phyloP scores from a whole-genome alignment of 2,888 invertebrate species.

The Cenopis cana region DNA sequence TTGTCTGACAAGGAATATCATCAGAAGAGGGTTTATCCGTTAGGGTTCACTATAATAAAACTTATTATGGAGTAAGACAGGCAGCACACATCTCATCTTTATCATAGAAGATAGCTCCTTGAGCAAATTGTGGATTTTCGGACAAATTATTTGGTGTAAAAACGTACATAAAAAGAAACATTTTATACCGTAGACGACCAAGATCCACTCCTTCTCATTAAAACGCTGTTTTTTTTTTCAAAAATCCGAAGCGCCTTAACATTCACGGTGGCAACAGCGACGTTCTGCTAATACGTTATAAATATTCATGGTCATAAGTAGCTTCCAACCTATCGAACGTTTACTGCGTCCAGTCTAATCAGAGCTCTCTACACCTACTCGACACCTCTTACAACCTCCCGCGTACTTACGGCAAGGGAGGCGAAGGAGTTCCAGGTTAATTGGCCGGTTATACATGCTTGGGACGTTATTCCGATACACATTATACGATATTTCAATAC shows the following conservation, averaged over 20 bases:
- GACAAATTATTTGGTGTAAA: no score
- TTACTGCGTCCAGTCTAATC: conserved; percentile 56
- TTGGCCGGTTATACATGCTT: conserved; percentile 62
- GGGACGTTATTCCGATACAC: conserved; percentile 74
- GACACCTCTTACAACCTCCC: conserved; percentile 44
- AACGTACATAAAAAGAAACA: no score
- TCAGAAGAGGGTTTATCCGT: no score
- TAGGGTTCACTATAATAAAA: no score
- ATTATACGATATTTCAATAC: conserved; percentile 81
- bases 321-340: conserved; percentile 77
- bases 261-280: conserved; percentile 65
- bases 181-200: no score
- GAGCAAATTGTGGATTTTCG: no score
- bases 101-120: no score
- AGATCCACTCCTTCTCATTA: neutral
- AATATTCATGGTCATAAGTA: conserved; percentile 83
- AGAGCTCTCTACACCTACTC: conserved; percentile 52
- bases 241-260: conserved; percentile 60
- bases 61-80: no score
- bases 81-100: no score
- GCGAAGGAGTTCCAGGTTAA: conserved; percentile 52
- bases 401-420: conserved; percentile 38
- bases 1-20: no score
- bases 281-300: conserved; percentile 80
- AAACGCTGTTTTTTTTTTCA: neutral